These are phyloP conservation scores for Plebejus anna DNA, from an alignment of 2,888 invertebrate genomes.

Conservation along the genomic window DNA sequence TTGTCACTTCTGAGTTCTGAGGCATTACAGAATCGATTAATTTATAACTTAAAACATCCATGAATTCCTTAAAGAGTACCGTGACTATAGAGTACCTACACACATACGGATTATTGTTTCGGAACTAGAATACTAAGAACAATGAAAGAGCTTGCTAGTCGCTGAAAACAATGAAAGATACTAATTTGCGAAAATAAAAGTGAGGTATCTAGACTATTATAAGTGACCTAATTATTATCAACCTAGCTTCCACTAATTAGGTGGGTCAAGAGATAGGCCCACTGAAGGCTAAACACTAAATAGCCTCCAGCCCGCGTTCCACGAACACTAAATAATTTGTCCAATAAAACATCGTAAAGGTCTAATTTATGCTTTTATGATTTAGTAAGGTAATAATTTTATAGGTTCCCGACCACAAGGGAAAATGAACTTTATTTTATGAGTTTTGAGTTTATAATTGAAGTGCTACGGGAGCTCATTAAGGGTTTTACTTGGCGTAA, in stretches of 20 bases:
- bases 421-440: neutral
- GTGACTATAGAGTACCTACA: too few relatives aligned
- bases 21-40: too few relatives aligned
- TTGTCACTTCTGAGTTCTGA: too few relatives aligned
- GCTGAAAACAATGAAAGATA: too few relatives aligned
- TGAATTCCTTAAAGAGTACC: too few relatives aligned
- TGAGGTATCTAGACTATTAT: neutral
- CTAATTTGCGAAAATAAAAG: neutral
- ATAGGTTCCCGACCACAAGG: neutral
- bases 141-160: too few relatives aligned
- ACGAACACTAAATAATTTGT: neutral
- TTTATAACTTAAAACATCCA: too few relatives aligned
- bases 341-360: neutral
- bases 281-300: neutral
- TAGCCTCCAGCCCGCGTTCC: neutral
- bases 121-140: too few relatives aligned
- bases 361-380: conserved; percentile 16
- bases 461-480: neutral
- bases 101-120: too few relatives aligned
- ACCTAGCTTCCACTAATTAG: neutral
- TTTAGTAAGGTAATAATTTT: conserved; percentile 22
- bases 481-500: neutral
- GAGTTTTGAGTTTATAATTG: neutral
- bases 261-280: neutral
- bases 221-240: neutral